Percentiles rank a stretch among this genome's conserved stretches.
These are phyloP conservation scores for Rhinatrema bivittatum DNA, from an alignment of 2,797 vertebrate species.

Conservation along the genomic window DNA sequence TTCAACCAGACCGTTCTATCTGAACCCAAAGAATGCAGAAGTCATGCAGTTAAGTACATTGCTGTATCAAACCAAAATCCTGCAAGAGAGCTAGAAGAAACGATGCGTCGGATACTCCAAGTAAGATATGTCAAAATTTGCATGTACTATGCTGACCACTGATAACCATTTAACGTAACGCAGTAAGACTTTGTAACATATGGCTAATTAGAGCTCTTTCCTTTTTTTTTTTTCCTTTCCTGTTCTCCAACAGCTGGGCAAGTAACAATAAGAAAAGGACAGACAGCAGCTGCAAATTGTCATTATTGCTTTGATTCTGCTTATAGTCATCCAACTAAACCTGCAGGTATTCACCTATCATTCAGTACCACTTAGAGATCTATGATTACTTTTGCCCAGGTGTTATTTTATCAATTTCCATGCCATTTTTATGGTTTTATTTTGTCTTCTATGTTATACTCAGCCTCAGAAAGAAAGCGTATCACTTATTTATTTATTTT, in stretches of 20 bases:
- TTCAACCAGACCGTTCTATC: too few species aligned
- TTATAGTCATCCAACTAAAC: slow-evolving; percentile 65
- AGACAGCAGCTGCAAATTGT: slow-evolving; percentile 86
- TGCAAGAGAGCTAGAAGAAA: too few species aligned
- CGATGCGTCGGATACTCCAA: slow-evolving; percentile 16
- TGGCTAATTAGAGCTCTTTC: slow-evolving; percentile 88
- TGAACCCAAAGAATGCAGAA: too few species aligned
- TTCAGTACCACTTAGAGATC: slow-evolving; percentile 56
- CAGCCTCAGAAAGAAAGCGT: too few species aligned
- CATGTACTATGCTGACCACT: slow-evolving; percentile 52
- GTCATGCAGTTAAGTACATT: too few species aligned
- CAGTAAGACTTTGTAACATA: slow-evolving; percentile 77
- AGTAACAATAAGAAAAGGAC: slow-evolving; percentile 61
- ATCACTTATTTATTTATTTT: too few species aligned
- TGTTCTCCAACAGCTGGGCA: slow-evolving; percentile 60
- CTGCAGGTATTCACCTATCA: slow-evolving; percentile 72
- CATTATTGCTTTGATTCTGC: slow-evolving; percentile 73
- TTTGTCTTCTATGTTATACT: too few species aligned
- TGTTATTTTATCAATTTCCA: slow-evolving; percentile 39
- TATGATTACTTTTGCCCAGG: slow-evolving; percentile 66
- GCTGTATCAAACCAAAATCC: too few species aligned
- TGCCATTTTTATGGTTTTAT: too few species aligned
- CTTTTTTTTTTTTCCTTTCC: slow-evolving; percentile 65
- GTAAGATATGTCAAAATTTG: slow-evolving; percentile 33
- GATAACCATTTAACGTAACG: slow-evolving; percentile 36